Base-by-base conservation (phyloP, 2,888 invertebrate genomes). In the Atrina japonica region DNA sequence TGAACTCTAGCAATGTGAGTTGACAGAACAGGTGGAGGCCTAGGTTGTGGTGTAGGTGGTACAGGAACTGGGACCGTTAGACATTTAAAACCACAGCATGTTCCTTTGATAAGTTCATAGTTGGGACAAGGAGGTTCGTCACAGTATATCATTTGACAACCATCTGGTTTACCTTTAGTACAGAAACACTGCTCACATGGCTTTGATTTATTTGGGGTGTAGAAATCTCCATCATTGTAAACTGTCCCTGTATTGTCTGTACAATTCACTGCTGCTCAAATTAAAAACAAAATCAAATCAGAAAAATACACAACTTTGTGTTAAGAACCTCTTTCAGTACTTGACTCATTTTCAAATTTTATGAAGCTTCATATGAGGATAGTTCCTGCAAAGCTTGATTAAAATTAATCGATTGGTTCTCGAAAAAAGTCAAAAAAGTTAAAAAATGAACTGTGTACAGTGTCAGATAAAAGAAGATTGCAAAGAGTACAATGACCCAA, bases 1-100 rank as follows among this genome's bases (percentile, higher is more conserved):
- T 72, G 70, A 40, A 85, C 76, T 43, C 63, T 70, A 25, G 77
- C 78, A 16, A 82, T 59, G n/a, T n/a, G n/a, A n/a, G n/a, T n/a
- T n/a, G n/a, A n/a, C n/a, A n/a, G n/a, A 41, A 41, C 41, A 9
- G 49, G 49, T 9, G 49, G 49, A 1, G 11, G 7, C 9, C n/a
- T 16, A 21, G 49, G 49, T 49, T 49, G 9, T 9, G 41, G 9
- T 11, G 41, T 14, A 11, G 41, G 41, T n/a, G n/a, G n/a, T n/a
- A n/a, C n/a, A n/a, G n/a, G n/a, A n/a, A n/a, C n/a, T n/a, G n/a
- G n/a, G n/a, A n/a, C n/a, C n/a, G n/a, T n/a, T n/a, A n/a, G 69
- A 66, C 77, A 77, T 11, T 21, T 52, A 23, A 71, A 77, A 16
- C 77, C 77, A 66, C 78, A 78, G 47, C 78, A 78, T 0, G 75